phyloP scores from a whole-genome alignment of 2,888 invertebrate genomes.

The Cerceris ruficornis region DNA sequence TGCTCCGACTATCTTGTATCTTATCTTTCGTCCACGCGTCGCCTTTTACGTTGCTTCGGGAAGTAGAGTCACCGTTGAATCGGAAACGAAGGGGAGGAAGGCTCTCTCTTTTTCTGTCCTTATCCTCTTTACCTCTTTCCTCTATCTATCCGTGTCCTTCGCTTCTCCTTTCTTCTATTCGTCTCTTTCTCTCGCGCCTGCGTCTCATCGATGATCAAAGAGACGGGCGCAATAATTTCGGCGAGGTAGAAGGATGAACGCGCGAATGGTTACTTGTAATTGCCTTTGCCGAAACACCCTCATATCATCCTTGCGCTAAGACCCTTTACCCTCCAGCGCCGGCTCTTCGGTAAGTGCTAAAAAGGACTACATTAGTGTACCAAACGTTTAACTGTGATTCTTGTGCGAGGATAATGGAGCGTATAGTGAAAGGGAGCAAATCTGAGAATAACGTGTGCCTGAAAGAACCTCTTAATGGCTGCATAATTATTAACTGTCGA shows the following conservation, averaged over 20 bases:
- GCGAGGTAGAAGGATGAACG: background rate
- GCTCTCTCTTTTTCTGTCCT: too few species aligned
- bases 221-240: background rate
- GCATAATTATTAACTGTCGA: slow-evolving; percentile 37
- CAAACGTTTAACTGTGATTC: slow-evolving; percentile 73
- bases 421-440: slow-evolving; percentile 32
- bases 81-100: background rate
- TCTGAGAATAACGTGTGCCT: slow-evolving; percentile 46
- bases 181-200: too few species aligned
- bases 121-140: too few species aligned
- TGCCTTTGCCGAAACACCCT: background rate
- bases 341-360: slow-evolving; percentile 16
- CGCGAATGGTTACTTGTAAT: background rate
- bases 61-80: background rate
- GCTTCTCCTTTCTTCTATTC: too few species aligned
- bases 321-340: background rate
- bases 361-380: slow-evolving; percentile 31
- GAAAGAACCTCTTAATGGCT: slow-evolving; percentile 41
- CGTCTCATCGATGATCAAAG: too few species aligned
- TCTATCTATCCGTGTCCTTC: too few species aligned
- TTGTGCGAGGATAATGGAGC: slow-evolving; percentile 38
- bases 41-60: background rate
- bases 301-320: background rate
- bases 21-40: background rate
- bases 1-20: background rate